A percentile compares a stretch with the other conserved stretches of the same genome.
These are phyloP conservation scores for Conus canariensis DNA, from an alignment of 2,888 invertebrate species.

Conservation along the genomic window DNA sequence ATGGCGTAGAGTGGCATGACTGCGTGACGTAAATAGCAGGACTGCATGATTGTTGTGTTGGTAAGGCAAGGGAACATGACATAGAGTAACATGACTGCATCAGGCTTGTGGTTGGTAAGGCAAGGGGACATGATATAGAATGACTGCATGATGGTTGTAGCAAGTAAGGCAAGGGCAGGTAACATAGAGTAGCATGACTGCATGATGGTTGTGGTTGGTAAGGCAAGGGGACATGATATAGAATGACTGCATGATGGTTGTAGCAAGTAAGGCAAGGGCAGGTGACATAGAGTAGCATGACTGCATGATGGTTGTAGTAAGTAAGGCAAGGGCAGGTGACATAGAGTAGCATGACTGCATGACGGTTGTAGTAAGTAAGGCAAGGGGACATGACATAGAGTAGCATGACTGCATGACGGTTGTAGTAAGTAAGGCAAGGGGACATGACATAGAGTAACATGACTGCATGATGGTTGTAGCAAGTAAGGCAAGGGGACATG, in stretches of 20 bases:
- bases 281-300: not conserved
- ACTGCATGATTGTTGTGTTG: too few species aligned
- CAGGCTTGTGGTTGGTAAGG: constrained; percentile 62
- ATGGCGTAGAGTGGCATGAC: too few species aligned
- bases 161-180: not conserved
- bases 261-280: not conserved
- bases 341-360: too few species aligned
- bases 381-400: not conserved
- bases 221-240: not conserved
- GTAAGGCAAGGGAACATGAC: too few species aligned
- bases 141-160: not conserved
- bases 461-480: not conserved
- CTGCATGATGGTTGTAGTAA: not conserved
- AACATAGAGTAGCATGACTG: not conserved
- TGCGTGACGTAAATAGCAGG: too few species aligned
- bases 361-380: not conserved
- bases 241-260: not conserved
- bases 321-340: not conserved
- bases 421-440: not conserved
- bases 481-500: not conserved
- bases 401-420: not conserved
- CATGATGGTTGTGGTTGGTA: not conserved
- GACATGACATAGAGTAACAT: not conserved
- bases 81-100: constrained; percentile 58
- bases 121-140: not conserved